These are phyloP conservation scores for Xerus inauris DNA, from an alignment of 2,113 vertebrate genomes.

Conservation along the genomic window DNA sequence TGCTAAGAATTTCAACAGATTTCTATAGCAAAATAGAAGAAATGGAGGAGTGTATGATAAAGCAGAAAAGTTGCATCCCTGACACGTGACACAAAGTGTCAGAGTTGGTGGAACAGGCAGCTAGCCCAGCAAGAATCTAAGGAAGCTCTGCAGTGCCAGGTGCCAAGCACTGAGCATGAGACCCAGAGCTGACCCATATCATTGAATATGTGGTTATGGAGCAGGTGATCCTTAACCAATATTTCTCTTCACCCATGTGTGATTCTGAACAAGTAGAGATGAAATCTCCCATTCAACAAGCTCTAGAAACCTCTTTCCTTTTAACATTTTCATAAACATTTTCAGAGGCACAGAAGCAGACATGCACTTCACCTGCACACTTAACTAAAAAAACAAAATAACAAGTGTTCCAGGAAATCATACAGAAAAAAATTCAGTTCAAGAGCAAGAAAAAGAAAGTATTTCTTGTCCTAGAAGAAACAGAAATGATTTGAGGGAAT, in stretches of 20 bases:
- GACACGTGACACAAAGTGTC: background rate
- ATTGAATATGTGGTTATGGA: background rate
- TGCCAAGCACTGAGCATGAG: background rate
- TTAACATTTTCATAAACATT: background rate
- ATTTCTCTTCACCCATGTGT: background rate
- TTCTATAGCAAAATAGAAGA: background rate
- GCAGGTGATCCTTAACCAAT: background rate
- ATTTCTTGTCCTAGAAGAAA: background rate
- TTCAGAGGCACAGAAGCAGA: background rate
- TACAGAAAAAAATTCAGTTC: background rate
- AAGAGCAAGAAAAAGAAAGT: background rate
- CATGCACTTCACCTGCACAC: background rate
- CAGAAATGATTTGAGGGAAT: background rate
- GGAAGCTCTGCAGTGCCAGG: background rate
- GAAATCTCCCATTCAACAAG: background rate
- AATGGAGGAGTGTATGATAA: background rate
- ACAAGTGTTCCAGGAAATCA: background rate
- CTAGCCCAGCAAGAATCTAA: background rate
- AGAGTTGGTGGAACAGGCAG: background rate
- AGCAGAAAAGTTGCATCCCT: background rate
- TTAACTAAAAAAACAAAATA: background rate
- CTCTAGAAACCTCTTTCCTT: background rate
- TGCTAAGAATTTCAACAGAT: background rate
- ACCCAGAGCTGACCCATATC: background rate
- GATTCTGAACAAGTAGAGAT: background rate